Base-by-base conservation (phyloP, 2,113 vertebrate species). In the Anthoscopus minutus region DNA sequence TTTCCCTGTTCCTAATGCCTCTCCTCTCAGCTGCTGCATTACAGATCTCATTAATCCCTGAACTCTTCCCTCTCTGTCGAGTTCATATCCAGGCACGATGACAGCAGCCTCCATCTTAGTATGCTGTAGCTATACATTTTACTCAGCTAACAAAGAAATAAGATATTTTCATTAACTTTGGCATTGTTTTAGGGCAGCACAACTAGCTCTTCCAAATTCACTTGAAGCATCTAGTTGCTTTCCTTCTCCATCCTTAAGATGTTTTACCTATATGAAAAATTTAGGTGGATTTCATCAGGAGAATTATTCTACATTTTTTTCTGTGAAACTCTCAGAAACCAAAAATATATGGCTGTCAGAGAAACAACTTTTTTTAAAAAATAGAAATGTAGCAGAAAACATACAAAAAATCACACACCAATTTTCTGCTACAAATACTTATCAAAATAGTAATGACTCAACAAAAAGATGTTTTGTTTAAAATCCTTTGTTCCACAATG, bases 91-190 rank as follows among this genome's bases (percentile, higher is more conserved):
- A 85, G 66, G n/a, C 66, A 35, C 21, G 21, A 48, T 45, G 50
- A 93, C 82, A 94, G 82, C 82, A 92, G 42, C 74, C 79, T 96
- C 90, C 93, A 86, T 92, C 54, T 96, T 77, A 31, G 17, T 9
- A 28, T 56, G 48, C 73, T 81, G 53, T 19, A 71, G 44, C 69
- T 71, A 80, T 35, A 42, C 20, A 65, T 73, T 58, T 67, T 58
- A 24, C 44, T 70, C 38, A 89, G 56, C 64, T 73, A 71, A 69
- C 45, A 33, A 78, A 76, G n/a, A 85, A 85, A 82, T 15, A 44
- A 81, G 28, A 11, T 23, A 35, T 88, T 88, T 74, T 93, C 54
- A 13, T 6, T 51, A 23, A 21, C 22, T 81, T 44, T 60, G n/a
- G 13, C n/a, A 69, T 2, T 40, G 37, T 48, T 85, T 67, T 60